These are phyloP conservation scores for Rhodophaea formosa DNA, from an alignment of 2,888 invertebrate genomes.

Conservation along the genomic window DNA sequence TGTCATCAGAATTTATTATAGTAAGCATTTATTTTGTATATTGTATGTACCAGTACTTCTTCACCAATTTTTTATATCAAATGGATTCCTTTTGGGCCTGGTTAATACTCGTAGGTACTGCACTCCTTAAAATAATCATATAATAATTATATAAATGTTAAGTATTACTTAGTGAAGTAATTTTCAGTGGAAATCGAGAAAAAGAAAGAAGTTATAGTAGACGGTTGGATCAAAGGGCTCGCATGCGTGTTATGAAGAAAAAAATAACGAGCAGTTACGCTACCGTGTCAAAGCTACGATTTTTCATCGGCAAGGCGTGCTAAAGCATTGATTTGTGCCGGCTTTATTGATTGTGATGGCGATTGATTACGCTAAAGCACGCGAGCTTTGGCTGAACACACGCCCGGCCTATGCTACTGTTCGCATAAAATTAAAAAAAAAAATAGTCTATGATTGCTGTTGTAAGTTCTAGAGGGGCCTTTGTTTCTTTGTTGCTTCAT, in stretches of 20 bases:
- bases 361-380: slow-evolving; percentile 66
- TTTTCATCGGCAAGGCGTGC: slow-evolving; percentile 52
- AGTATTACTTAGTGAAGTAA: neutral
- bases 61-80: too few relatives aligned
- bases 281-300: slow-evolving; percentile 43
- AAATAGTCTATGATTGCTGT: slow-evolving; percentile 19
- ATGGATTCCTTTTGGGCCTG: too few relatives aligned
- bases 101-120: too few relatives aligned
- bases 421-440: slow-evolving; percentile 36
- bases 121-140: neutral
- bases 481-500: neutral
- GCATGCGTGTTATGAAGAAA: slow-evolving; percentile 15
- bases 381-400: slow-evolving; percentile 41
- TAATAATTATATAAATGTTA: neutral
- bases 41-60: too few relatives aligned
- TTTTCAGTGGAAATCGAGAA: too few relatives aligned
- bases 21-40: too few relatives aligned
- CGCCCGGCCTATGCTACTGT: slow-evolving; percentile 7
- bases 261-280: slow-evolving; percentile 23
- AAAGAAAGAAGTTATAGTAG: neutral
- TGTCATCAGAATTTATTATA: neutral
- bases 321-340: slow-evolving; percentile 72
- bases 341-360: slow-evolving; percentile 70
- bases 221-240: slow-evolving; percentile 1
- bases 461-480: neutral